Conservation (phyloP, 2,797 vertebrate genomes). For the Tenualosa ilisha region DNA sequence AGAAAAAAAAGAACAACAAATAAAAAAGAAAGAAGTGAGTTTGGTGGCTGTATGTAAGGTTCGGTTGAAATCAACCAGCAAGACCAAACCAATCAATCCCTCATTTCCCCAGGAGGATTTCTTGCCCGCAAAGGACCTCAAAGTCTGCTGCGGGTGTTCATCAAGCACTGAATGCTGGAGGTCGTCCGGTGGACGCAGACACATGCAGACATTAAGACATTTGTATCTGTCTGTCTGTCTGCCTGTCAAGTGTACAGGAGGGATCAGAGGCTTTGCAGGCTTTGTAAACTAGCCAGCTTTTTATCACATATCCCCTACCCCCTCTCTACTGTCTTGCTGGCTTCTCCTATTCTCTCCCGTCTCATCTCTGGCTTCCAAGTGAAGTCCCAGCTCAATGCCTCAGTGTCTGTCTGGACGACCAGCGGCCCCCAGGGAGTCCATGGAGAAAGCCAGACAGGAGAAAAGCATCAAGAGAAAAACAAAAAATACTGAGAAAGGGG, state of each 20-base stretch:
- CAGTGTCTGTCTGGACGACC: constrained; percentile 1
- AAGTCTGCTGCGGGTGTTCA: background rate
- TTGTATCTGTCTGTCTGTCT: constrained; percentile 31
- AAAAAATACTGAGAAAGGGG: background rate
- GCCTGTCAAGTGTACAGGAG: constrained; percentile 35
- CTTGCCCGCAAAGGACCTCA: background rate
- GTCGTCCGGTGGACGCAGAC: background rate
- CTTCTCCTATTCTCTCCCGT: background rate
- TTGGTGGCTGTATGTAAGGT: constrained; percentile 42
- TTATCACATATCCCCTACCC: background rate
- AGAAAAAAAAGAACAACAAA: constrained; percentile 48
- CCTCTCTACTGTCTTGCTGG: constrained; percentile 55
- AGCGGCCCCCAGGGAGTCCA: background rate
- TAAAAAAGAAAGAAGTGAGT: constrained; percentile 56
- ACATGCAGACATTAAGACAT: background rate
- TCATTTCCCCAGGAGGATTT: background rate
- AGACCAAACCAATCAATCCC: constrained; percentile 8
- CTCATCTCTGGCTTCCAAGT: background rate
- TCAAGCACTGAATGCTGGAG: background rate
- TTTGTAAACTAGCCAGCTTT: background rate
- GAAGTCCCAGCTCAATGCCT: background rate
- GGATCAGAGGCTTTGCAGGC: constrained; percentile 37
- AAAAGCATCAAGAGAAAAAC: background rate
- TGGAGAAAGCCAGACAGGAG: background rate
- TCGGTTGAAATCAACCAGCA: background rate